These are phyloP conservation scores for Parapristionchus giblindavisi DNA, from an alignment of 2,888 invertebrate genomes.

Conservation along the genomic window DNA sequence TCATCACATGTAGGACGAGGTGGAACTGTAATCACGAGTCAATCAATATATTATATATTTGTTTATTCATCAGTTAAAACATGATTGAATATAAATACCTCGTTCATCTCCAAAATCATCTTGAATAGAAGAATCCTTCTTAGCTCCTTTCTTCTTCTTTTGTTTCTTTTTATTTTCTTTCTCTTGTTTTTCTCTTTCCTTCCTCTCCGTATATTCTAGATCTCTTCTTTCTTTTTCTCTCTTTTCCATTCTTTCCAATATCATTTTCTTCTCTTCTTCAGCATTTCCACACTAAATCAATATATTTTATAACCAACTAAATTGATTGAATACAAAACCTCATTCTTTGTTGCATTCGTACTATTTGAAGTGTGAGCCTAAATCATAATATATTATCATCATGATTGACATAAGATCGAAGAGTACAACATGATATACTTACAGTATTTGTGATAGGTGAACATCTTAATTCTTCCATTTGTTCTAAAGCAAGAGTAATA, in stretches of 20 bases:
- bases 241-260: conserved; percentile 17
- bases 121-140: background rate
- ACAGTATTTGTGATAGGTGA: background rate
- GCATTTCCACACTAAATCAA: background rate
- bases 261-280: background rate
- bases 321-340: background rate
- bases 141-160: background rate
- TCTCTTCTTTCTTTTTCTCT: background rate
- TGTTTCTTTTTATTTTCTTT: conserved; percentile 29
- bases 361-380: background rate
- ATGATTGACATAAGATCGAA: background rate
- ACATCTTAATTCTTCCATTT: conserved; percentile 20
- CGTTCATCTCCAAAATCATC: conserved; percentile 31
- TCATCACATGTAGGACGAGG: conserved; percentile 15
- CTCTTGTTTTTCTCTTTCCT: conserved; percentile 11
- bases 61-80: too few relatives aligned
- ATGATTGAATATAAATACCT: background rate
- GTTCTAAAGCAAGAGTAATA: conserved; percentile 6
- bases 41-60: too few relatives aligned
- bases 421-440: background rate
- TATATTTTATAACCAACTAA: background rate
- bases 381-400: background rate
- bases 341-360: background rate
- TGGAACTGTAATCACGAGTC: background rate
- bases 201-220: background rate